These are phyloP conservation scores for Porites cylindrica DNA, from an alignment of 92 coral and sea anemone genomes.

Conservation along the genomic window DNA sequence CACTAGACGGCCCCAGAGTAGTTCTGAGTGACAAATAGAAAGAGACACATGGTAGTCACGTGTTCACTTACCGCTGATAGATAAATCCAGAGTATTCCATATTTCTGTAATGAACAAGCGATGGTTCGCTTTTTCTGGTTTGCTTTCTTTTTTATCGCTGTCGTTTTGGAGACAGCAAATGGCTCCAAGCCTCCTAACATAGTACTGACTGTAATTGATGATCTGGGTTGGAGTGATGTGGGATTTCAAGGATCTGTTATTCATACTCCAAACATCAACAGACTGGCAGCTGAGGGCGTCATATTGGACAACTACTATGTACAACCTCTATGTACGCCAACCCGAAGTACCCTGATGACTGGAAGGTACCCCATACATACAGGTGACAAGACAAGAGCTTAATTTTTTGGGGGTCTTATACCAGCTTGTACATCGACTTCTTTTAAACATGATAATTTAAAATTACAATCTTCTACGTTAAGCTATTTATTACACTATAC, in stretches of 20 bases:
- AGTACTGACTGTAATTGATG: constrained; percentile 71
- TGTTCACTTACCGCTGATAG: too few relatives aligned
- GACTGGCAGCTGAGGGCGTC: constrained; percentile 77
- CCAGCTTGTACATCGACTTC: too few relatives aligned
- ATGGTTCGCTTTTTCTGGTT: constrained; percentile 1
- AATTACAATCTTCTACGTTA: too few relatives aligned
- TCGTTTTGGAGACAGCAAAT: neutral
- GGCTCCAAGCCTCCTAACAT: constrained; percentile 54
- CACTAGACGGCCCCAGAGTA: too few relatives aligned
- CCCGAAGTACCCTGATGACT: constrained; percentile 89
- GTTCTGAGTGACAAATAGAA: too few relatives aligned
- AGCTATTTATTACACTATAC: too few relatives aligned
- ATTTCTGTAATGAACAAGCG: neutral
- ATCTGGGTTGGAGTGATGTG: constrained; percentile 83
- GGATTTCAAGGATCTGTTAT: constrained; percentile 84
- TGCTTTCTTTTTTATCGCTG: neutral
- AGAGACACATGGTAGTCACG: too few relatives aligned
- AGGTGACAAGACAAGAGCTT: constrained; percentile 36
- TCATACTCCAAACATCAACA: constrained; percentile 80
- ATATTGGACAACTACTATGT: constrained; percentile 82
- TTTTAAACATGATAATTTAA: too few relatives aligned
- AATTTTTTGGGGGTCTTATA: too few relatives aligned
- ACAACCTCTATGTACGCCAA: constrained; percentile 83
- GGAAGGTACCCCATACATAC: constrained; percentile 92
- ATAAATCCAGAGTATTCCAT: too few relatives aligned